Evolutionary conservation across 2,113 vertebrate species (phyloP).

Genomic region (Picathartes gymnocephalus): DNA sequence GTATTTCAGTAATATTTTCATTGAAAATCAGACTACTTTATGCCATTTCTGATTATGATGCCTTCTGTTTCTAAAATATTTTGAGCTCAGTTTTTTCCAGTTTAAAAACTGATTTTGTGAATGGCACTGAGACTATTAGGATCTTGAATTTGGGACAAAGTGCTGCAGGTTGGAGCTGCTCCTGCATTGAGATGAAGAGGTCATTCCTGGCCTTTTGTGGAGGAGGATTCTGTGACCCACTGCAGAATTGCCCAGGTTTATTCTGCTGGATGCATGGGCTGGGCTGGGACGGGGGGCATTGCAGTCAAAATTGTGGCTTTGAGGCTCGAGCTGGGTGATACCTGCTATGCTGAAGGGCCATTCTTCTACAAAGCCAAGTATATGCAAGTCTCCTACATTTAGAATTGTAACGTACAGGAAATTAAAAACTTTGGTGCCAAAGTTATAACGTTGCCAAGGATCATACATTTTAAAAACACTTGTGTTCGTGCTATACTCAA

Average conservation of each 20-base stretch:
- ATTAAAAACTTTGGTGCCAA: not conserved
- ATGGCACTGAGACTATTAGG: not conserved
- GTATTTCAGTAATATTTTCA: not conserved
- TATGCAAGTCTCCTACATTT: not conserved
- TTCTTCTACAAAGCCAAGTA: not conserved
- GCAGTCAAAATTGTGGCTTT: not conserved
- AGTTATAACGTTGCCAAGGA: not conserved
- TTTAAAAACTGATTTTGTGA: not conserved
- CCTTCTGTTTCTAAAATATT: not conserved
- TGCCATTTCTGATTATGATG: not conserved
- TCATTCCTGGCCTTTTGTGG: not conserved
- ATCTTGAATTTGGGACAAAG: not conserved
- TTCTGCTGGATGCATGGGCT: not conserved
- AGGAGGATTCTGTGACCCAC: not conserved
- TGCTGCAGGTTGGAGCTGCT: not conserved
- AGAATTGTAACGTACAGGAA: not conserved
- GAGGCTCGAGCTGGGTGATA: not conserved
- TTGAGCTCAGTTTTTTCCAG: fast-evolving
- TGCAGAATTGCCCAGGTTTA: not conserved
- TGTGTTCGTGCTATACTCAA: not conserved
- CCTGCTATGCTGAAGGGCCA: not conserved
- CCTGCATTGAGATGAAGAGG: not conserved
- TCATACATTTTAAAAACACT: not conserved
- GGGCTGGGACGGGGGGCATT: not conserved
- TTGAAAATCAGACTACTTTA: not conserved